Conservation (phyloP, 2,113 vertebrate species). For the Colaptes auratus region DNA sequence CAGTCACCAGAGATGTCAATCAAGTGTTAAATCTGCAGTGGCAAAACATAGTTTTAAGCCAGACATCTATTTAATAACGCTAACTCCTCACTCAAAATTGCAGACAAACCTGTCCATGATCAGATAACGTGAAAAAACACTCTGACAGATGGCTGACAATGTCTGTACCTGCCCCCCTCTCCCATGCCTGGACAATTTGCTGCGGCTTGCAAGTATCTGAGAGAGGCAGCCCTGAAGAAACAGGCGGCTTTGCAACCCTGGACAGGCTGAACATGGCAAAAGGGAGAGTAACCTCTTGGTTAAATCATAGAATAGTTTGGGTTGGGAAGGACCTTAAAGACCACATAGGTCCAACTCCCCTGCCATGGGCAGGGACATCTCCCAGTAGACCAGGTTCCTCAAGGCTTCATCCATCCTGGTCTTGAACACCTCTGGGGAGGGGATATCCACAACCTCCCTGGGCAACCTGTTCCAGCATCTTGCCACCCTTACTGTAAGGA, state of each 20-base stretch:
- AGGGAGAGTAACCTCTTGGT: background rate
- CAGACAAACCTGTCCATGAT: slow-evolving; percentile 53
- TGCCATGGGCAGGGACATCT: too few relatives aligned
- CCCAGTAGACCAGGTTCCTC: too few relatives aligned
- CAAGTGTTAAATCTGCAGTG: slow-evolving; percentile 9
- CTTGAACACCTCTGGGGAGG: too few relatives aligned
- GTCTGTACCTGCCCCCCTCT: background rate
- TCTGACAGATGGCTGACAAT: slow-evolving; percentile 44
- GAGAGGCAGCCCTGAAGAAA: background rate
- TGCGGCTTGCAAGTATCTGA: background rate
- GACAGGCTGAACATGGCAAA: background rate
- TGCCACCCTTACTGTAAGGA: too few relatives aligned
- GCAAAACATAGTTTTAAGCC: slow-evolving; percentile 16
- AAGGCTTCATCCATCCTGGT: too few relatives aligned
- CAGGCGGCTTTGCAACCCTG: background rate
- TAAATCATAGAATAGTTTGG: background rate
- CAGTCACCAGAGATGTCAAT: slow-evolving; percentile 7
- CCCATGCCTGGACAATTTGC: background rate
- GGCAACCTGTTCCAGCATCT: too few relatives aligned
- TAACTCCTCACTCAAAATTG: slow-evolving; percentile 32
- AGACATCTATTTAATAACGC: slow-evolving; percentile 29
- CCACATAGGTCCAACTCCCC: too few relatives aligned
- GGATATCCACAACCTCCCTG: too few relatives aligned
- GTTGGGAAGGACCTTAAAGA: too few relatives aligned
- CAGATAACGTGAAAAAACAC: background rate